These are phyloP conservation scores for Hypsopygia costalis DNA, from an alignment of 2,888 invertebrate species.

Conservation along the genomic window DNA sequence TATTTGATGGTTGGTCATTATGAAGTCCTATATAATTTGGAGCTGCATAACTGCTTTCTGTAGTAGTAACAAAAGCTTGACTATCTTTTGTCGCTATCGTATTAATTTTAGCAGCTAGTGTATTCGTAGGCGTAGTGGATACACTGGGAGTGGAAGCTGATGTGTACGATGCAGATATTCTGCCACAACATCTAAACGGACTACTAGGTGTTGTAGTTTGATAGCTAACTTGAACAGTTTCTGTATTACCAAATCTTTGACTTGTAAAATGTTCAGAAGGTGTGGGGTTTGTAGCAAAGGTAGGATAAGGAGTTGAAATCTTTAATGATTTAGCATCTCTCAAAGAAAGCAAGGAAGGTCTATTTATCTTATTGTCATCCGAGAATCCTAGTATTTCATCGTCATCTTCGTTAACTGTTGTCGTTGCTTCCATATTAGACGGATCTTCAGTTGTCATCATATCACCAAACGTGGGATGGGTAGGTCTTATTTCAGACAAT, in stretches of 20 bases:
- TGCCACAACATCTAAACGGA: conserved; percentile 65
- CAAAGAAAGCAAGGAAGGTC: conserved; percentile 37
- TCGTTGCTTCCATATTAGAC: conserved; percentile 77
- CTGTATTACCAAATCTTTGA: conserved; percentile 30
- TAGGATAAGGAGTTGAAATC: conserved; percentile 41
- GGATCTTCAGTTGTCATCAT: conserved; percentile 57
- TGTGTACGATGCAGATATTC: conserved; percentile 70
- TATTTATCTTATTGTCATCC: conserved; percentile 74
- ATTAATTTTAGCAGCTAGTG: conserved; percentile 51
- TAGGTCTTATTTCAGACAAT: conserved; percentile 88
- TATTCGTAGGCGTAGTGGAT: conserved; percentile 62
- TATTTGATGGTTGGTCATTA: conserved; percentile 55
- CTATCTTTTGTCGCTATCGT: conserved; percentile 37
- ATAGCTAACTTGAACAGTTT: conserved; percentile 36
- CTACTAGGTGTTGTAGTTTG: conserved; percentile 46
- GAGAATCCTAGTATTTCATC: conserved; percentile 90
- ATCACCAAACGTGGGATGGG: conserved; percentile 83
- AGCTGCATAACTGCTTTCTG: conserved; percentile 50
- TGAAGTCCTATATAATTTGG: conserved; percentile 64
- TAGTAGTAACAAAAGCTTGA: conserved; percentile 34
- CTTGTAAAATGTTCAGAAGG: conserved; percentile 39
- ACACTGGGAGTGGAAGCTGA: conserved; percentile 48
- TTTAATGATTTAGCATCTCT: conserved; percentile 69
- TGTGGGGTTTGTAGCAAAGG: conserved; percentile 12
- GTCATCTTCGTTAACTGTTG: conserved; percentile 84